phyloP scores from a whole-genome alignment of 2,888 invertebrate species.

The Oxytorus armatus region DNA sequence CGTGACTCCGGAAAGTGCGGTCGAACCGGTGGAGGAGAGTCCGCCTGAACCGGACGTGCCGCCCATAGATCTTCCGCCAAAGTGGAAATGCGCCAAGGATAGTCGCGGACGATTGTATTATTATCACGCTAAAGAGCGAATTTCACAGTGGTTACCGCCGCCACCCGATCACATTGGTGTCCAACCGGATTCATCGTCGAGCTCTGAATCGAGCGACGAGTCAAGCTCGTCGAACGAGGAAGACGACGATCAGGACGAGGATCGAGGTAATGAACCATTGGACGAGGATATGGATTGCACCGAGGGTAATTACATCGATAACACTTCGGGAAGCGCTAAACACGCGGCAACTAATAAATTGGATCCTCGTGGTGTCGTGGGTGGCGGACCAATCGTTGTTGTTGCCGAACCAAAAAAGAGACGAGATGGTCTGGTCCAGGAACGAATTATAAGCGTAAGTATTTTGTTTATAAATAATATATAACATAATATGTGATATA shows the following conservation, averaged over 20 bases:
- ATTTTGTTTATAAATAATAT: no score
- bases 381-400: conserved; percentile 50
- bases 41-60: conserved; percentile 78
- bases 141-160: conserved; percentile 92
- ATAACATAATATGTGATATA: no score
- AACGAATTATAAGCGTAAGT: conserved; percentile 89
- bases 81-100: conserved; percentile 95
- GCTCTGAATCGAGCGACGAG: conserved; percentile 85
- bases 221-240: conserved; percentile 83
- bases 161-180: conserved; percentile 83
- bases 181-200: conserved; percentile 81
- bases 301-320: conserved; percentile 69
- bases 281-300: conserved; percentile 76
- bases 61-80: conserved; percentile 90
- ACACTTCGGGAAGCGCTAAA: conserved; percentile 42
- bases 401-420: conserved; percentile 82
- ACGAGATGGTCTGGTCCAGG: conserved; percentile 87
- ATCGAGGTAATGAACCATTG: conserved; percentile 71
- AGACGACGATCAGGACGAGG: conserved; percentile 84
- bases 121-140: conserved; percentile 92
- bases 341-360: conserved; percentile 64
- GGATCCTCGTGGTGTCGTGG: conserved; percentile 62
- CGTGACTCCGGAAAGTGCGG: conserved; percentile 58
- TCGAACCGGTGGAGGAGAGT: conserved; percentile 64
- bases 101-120: conserved; percentile 94